Evolutionary conservation across 2,113 vertebrate species (phyloP), one percentile per base, ranked within the genome.

Genomic region (Crotophaga sulcirostris): DNA sequence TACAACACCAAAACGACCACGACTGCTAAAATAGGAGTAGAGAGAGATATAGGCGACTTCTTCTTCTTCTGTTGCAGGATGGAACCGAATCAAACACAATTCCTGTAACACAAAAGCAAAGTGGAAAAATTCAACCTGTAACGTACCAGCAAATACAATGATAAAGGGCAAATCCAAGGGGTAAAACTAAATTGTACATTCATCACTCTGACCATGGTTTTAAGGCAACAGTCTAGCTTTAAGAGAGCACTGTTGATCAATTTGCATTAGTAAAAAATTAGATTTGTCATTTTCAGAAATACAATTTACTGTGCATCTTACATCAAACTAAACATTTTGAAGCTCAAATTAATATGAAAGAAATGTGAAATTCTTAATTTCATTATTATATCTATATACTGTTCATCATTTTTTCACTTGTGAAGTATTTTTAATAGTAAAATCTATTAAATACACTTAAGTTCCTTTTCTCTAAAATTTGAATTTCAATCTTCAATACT

Each of bases 11-110:
- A 99, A 99, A 93, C 99, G 99, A 84, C 99, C 98, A 78, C 99
- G 99, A 97, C 99, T 99, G 98, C 98, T 99, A 94, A 99, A 99
- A 97, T 99, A 99, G 62, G 99, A 99, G 98, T 99, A 99, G 38
- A 99, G 98, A 68, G 99, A 99, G 64, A 99, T 98, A 91, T 99
- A 99, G 95, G 99, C 99, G 69, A 99, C 99, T 92, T 99, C 99
- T 84, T 99, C 99, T 78, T 99, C 99, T 93, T 99, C 99, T 62
- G 99, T 99, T 36, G 99, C 99, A 28, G 99, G 99, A 72, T 99
- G 99, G 95, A 99, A 99, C 34, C 99, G 99, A 82, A 99, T 99
- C 97, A 99, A 98, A 92, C 99, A 99, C 89, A 99, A 96, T 83
- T 99, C 99, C 99, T 99, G 94, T 34, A 96, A 92, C 38, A 82